Evolutionary conservation across 2,797 vertebrate genomes (phyloP), one percentile per base, ranked within the genome.

Genomic region (Helostoma temminkii): DNA sequence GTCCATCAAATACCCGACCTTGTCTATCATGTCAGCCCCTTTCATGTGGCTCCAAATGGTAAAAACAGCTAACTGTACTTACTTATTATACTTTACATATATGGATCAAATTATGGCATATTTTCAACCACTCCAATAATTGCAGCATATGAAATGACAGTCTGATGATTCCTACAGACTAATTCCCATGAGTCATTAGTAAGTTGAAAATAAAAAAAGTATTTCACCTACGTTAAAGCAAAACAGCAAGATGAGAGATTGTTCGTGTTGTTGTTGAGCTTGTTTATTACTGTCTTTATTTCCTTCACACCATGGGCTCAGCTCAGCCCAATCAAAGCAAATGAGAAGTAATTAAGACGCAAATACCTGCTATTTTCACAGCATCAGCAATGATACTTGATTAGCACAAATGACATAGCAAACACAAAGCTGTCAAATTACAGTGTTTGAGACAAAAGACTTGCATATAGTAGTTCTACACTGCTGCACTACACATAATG

Each of bases 291-390:
- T 9, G 9, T 41, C 21, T 79, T 62, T 53, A 52, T 61, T 66
- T 50, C 18, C 26, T 43, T 24, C 53, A 14, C 64, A 42, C 64
- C 19, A 43, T 21, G 50, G 22, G 25, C 30, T 18, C 46, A 21
- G 57, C 26, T 60, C 34, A 36, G n/a, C 59, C 30, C 64, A 80
- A 52, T 71, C 53, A 60, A 66, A 53, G 55, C 75, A 62, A 71
- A 83, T 88, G 61, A 77, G 59, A 37, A 69, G 47, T 39, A 73
- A 77, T 71, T 41, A 69, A 66, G 60, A 41, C 60, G 66, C 58
- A 84, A 81, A 74, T 74, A 74, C 60, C 65, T 68, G 65, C 74
- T 80, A 77, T 88, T 81, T 85, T 66, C 63, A 52, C 68, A 76
- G 42, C 61, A 55, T 54, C 43, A 36, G 45, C 63, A 63, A 32